Evolutionary conservation across 2,888 invertebrate genomes (phyloP).

Genomic region (Lasius fuliginosus): DNA sequence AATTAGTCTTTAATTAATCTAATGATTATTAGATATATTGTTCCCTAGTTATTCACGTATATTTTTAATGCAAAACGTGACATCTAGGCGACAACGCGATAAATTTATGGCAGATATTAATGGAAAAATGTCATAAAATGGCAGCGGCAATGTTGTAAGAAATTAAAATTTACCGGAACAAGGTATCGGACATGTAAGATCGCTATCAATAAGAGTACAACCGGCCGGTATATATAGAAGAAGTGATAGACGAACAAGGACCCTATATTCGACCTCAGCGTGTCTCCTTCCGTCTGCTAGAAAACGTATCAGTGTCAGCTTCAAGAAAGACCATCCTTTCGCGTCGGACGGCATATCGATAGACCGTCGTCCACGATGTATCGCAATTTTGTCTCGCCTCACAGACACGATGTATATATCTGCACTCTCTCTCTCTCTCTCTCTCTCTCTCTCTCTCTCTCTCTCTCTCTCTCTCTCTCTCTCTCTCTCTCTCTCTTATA

Average conservation of each 20-base stretch:
- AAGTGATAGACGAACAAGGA: constrained; percentile 70
- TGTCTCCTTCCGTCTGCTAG: constrained; percentile 57
- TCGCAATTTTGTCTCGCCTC: constrained; percentile 31
- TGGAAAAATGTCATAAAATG: constrained; percentile 8
- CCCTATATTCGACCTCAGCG: constrained; percentile 59
- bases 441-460: background rate
- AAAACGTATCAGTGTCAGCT: constrained; percentile 58
- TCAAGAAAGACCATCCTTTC: constrained; percentile 45
- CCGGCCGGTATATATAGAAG: constrained; percentile 49
- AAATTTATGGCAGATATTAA: background rate
- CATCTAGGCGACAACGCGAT: background rate
- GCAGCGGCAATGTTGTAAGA: constrained; percentile 20
- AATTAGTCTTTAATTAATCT: no score
- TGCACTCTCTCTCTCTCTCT: background rate
- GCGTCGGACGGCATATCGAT: constrained; percentile 37
- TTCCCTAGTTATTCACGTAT: background rate
- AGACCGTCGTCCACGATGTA: constrained; percentile 27
- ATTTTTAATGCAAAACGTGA: background rate
- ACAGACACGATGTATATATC: constrained; percentile 3
- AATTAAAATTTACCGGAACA: constrained; percentile 56
- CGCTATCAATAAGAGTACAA: constrained; percentile 74
- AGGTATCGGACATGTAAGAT: constrained; percentile 62
- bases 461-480: background rate
- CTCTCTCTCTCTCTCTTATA: background rate
- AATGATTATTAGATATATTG: background rate